Evolutionary conservation across 2,797 vertebrate genomes (phyloP).

Genomic region (Hydrolagus colliei): DNA sequence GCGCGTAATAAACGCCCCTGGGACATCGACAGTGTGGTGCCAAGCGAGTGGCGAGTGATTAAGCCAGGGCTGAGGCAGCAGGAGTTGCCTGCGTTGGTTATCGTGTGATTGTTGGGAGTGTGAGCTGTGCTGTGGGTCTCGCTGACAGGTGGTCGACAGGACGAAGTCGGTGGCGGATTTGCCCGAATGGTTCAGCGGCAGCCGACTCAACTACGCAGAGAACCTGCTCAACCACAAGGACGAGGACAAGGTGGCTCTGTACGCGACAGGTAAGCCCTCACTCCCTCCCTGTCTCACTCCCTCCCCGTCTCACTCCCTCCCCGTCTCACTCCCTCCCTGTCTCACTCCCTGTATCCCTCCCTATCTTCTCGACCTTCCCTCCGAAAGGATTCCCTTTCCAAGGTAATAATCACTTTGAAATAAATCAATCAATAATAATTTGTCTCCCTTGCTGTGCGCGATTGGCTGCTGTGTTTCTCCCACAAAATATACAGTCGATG

Average conservation of each 20-base stretch:
- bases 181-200: conserved; percentile 88
- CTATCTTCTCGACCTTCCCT: not conserved
- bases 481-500: too few relatives aligned
- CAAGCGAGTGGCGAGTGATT: too few relatives aligned
- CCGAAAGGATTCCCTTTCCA: not conserved
- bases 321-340: not conserved
- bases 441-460: too few relatives aligned
- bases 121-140: not conserved
- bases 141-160: conserved; percentile 72
- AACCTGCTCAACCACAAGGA: conserved; percentile 82
- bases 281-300: conserved; percentile 7
- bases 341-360: conserved; percentile 26
- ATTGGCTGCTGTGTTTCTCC: too few relatives aligned
- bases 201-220: conserved; percentile 85
- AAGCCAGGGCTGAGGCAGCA: too few relatives aligned
- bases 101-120: not conserved
- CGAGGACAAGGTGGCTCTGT: conserved; percentile 83
- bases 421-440: too few relatives aligned
- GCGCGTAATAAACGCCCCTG: too few relatives aligned
- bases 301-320: not conserved
- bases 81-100: too few relatives aligned
- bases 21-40: too few relatives aligned
- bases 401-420: too few relatives aligned
- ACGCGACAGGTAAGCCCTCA: conserved; percentile 73
- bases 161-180: conserved; percentile 76